Evolutionary conservation across 2,113 vertebrate species (phyloP).

Genomic region (Sapayoa aenigma): DNA sequence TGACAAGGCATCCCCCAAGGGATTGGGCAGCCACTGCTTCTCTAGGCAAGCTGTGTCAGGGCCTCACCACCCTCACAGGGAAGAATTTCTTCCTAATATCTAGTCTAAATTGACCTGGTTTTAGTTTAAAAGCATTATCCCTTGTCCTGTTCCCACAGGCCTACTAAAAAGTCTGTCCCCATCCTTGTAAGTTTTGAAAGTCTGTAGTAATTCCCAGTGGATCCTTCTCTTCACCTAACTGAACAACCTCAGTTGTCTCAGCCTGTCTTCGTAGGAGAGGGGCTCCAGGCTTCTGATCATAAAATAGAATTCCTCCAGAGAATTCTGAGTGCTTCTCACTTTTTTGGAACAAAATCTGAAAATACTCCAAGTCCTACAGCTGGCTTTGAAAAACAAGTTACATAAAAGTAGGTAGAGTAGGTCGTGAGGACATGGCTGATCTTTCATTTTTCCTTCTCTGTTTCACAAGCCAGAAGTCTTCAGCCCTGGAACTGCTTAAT

Average conservation of each 20-base stretch:
- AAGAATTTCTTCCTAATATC: background rate
- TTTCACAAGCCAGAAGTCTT: background rate
- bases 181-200: background rate
- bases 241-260: background rate
- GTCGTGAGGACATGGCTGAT: background rate
- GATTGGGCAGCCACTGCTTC: too few relatives aligned
- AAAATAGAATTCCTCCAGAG: background rate
- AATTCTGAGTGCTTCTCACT: background rate
- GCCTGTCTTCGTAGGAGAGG: background rate
- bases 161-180: background rate
- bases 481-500: background rate
- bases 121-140: too few relatives aligned
- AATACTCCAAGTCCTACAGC: background rate
- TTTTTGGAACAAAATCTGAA: background rate
- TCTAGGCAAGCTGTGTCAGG: background rate
- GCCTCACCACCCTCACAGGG: background rate
- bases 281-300: background rate
- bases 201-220: background rate
- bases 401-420: background rate
- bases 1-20: background rate
- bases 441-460: background rate
- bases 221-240: background rate
- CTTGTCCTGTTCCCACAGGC: background rate
- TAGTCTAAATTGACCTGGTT: too few relatives aligned
- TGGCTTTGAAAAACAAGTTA: background rate